Evolutionary conservation across 2,113 vertebrate species (phyloP), one percentile per base, ranked within the genome.

Genomic region (Alaudala cheleensis): DNA sequence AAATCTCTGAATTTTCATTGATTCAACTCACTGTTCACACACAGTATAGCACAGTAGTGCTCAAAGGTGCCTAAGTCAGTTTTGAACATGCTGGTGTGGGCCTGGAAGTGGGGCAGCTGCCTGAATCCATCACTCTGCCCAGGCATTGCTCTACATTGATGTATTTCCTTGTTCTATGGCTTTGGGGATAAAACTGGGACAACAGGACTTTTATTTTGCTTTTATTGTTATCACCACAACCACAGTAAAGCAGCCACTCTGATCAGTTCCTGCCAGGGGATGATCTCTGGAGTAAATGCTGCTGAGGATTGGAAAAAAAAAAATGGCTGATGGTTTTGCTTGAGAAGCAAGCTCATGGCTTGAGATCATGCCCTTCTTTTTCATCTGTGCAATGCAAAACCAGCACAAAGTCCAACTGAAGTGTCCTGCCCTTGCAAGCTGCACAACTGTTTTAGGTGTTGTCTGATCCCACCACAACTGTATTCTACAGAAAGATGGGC

Each of bases 11-110:
- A 39, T 65, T 78, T 90, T 61, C 42, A 23, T 65, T 39, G 50
- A 23, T 49, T 78, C 26, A 33, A 4, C 51, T 64, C 23, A 37
- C 23, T 23, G 13, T 23, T 73, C 33, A 69, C 2, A 7, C 1
- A 7, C 0, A 1, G 7, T 37, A 17, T 34, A 2, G 2, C 54
- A 29, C 54, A 51, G 26, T 1, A 56, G 20, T 15, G 26, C 39
- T 82, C 53, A 67, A 80, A 88, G 79, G 26, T 29, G 22, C 13
- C 45, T 25, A 39, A 39, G 22, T 2, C 22, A 45, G 17, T 25
- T 60, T 28, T 76, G 40, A 88, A 51, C 1, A 9, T 47, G 6
- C 19, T 29, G 6, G 12, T 2, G 0, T 40, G 16, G n/a, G 31
- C 28, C 57, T 60, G 21, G 29, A 51, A 64, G 19, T 4, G 5